Evolutionary conservation across 2,113 vertebrate species (phyloP), one percentile per base, ranked within the genome.

Genomic region (Pipa parva): DNA sequence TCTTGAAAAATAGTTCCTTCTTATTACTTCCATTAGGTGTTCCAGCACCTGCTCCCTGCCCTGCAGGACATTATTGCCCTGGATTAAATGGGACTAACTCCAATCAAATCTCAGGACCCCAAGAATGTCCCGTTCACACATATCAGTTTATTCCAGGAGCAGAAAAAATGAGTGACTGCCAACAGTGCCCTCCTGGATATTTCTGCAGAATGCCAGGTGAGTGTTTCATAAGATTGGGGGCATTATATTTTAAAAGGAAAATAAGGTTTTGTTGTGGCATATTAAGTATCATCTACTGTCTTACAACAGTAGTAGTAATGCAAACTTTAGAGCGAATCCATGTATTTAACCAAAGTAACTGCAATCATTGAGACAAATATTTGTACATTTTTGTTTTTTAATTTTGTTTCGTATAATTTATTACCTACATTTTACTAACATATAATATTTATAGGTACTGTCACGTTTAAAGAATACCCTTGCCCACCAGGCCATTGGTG

Each of bases 401-500:
- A n/a, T n/a, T n/a, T n/a, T n/a, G n/a, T n/a, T n/a, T n/a, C n/a
- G n/a, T n/a, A n/a, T n/a, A n/a, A n/a, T n/a, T n/a, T n/a, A n/a
- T n/a, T n/a, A n/a, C n/a, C n/a, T n/a, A n/a, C n/a, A n/a, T n/a
- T n/a, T n/a, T n/a, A n/a, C n/a, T n/a, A n/a, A n/a, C n/a, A 20
- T 18, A 46, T 2, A 46, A 15, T 46, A 15, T 27, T 24, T 5
- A 18, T 75, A 98, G 96, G 92, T 29, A 81, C 89, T 13, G 76
- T 77, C 28, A 78, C 77, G 58, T 87, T 88, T 68, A 78, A 88
- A 76, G 84, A 78, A 22, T 80, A 80, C 11, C 89, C 75, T 0
- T 96, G 94, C 15, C 93, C 93, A 2, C 84, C 90, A 24, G 95
- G 93, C 0, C 75, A 92, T 67, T 98, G 95, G 94, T 98, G 95